Base-by-base conservation (phyloP, 2,888 invertebrate genomes). In the Taenaris catops region DNA sequence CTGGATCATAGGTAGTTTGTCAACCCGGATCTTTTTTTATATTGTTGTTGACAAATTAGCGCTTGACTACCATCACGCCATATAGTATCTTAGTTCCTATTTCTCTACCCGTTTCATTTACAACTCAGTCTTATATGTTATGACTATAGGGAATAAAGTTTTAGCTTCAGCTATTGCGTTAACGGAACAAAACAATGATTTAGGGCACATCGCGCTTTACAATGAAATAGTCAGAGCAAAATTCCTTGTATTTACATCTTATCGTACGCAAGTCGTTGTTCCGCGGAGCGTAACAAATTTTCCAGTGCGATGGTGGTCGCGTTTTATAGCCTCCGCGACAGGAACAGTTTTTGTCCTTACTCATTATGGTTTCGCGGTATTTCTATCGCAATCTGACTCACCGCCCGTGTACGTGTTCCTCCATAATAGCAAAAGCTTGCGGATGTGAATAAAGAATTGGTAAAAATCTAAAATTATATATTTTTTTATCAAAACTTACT, bases 351-450 rank as follows among this genome's bases (percentile, higher is more conserved):
- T 35, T 29, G 33, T 43, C 32, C 32, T 43, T 33, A 31, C 33
- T 46, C 38, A 41, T 48, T 44, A 48, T 35, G 23, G 38, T 48
- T 48, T 46, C 43, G 39, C 39, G 37, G 43, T 48, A 46, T 39
- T n/a, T 41, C 33, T 29, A 34, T 34, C 27, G 29, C 28, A 33
- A 39, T 29, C 23, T 34, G 41, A 25, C 32, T 41, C 34, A 41
- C 34, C 25, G 8, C 23, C 17, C 5, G n/a, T 18, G 3, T 38
- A 29, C 34, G 38, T 27, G 29, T 26, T 35, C 38, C 24, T 31
- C 20, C 21, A 29, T 29, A 21, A 29, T 29, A 19, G 29, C 12
- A n/a, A 14, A 19, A 12, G n/a, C 5, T 27, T 18, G 18, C 18
- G 9, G 27, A 18, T 7, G 19, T 12, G 6, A 18, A 12, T 17